Conservation (phyloP, 2,113 vertebrate species). For the Epinephelus lanceolatus region DNA sequence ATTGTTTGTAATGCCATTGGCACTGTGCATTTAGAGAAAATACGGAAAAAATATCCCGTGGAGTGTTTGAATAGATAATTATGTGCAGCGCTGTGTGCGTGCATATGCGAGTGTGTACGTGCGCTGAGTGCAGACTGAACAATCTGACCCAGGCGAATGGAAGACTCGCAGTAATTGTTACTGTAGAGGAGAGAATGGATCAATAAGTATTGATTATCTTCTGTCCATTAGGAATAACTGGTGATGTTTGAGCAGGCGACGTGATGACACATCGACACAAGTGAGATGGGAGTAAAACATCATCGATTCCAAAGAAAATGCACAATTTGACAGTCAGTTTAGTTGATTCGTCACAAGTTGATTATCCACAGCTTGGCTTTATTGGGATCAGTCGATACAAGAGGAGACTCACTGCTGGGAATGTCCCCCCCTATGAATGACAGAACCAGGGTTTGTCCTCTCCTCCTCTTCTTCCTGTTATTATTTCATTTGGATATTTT, state of each 20-base stretch:
- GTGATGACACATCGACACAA: conserved; percentile 53
- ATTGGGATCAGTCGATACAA: neutral
- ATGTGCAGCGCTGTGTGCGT: conserved; percentile 35
- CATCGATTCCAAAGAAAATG: conserved; percentile 46
- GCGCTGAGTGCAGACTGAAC: conserved; percentile 42
- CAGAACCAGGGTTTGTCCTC: neutral
- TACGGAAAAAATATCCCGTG: conserved; percentile 52
- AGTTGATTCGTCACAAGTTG: conserved; percentile 30
- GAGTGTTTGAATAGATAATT: conserved; percentile 70
- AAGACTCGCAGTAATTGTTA: conserved; percentile 50
- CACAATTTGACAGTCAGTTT: conserved; percentile 38
- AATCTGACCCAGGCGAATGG: conserved; percentile 36
- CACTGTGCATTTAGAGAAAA: conserved; percentile 66
- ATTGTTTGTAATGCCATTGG: conserved; percentile 69
- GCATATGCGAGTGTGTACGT: conserved; percentile 31
- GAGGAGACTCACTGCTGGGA: neutral
- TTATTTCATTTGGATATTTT: neutral
- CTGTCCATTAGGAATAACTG: conserved; percentile 69
- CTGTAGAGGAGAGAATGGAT: conserved; percentile 49
- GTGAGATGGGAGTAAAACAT: conserved; percentile 39
- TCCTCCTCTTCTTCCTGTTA: neutral
- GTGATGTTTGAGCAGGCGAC: conserved; percentile 51
- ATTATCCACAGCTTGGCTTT: conserved; percentile 17
- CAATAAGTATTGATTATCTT: conserved; percentile 65
- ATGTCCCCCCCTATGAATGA: neutral